phyloP scores from a whole-genome alignment of 2,888 invertebrate genomes.

The Lasioglossum malachurum region DNA sequence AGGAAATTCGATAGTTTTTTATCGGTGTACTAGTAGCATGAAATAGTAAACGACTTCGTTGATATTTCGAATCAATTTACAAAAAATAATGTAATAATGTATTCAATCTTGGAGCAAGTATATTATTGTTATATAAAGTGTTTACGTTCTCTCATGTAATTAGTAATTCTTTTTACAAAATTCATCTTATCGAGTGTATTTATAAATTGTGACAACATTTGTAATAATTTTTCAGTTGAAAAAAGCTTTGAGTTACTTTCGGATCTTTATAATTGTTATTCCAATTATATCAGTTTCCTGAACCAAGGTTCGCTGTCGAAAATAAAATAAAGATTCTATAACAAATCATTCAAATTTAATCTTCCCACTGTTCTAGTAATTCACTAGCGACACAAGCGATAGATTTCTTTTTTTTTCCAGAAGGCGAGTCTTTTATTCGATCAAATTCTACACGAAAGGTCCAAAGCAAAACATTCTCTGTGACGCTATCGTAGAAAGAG shows the following conservation, averaged over 20 bases:
- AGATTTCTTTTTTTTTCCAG: not conserved
- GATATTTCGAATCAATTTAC: not conserved
- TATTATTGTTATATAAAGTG: not conserved
- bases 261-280: not conserved
- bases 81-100: not conserved
- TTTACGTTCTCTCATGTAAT: not conserved
- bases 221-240: not conserved
- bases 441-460: not conserved
- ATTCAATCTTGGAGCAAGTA: not conserved
- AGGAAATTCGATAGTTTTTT: not conserved
- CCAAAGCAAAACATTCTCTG: not conserved
- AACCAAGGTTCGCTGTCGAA: not conserved
- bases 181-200: not conserved
- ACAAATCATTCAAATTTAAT: not conserved
- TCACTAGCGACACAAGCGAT: not conserved
- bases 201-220: not conserved
- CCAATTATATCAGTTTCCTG: not conserved
- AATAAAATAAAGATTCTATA: constrained; percentile 5
- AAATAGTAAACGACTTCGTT: not conserved
- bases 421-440: not conserved
- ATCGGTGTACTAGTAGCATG: not conserved
- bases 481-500: not conserved
- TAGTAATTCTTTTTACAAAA: not conserved
- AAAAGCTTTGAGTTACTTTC: not conserved
- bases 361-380: not conserved